Conservation (phyloP, 2,797 vertebrate species). For the Gymnodraco acuticeps region DNA sequence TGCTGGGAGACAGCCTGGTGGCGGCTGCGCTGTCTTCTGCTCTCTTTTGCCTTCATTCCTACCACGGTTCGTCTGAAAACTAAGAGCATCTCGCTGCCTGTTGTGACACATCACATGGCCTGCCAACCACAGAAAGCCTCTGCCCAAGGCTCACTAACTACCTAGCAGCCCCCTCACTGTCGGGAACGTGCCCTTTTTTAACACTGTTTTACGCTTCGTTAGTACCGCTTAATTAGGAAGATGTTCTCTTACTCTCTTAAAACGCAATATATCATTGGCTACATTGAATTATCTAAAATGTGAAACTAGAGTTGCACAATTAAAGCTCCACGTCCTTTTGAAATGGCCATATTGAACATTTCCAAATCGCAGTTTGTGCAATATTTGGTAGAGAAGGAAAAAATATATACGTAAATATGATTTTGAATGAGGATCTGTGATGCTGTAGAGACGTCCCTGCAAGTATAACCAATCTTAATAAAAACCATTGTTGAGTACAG, state of each 20-base stretch:
- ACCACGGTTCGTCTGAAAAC: conserved; percentile 70
- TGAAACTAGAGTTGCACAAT: too few relatives aligned
- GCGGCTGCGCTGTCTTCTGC: conserved; percentile 65
- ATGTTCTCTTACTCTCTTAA: background rate
- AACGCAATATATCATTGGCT: background rate
- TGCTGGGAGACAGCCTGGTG: conserved; percentile 72
- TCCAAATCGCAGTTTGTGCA: too few relatives aligned
- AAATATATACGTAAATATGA: too few relatives aligned
- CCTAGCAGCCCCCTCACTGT: conserved; percentile 54
- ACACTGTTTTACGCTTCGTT: conserved; percentile 22
- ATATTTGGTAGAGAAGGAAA: too few relatives aligned
- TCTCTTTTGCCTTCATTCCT: conserved; percentile 64
- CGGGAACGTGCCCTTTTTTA: conserved; percentile 23
- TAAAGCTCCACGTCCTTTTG: too few relatives aligned
- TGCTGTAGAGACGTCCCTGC: too few relatives aligned
- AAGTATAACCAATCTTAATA: too few relatives aligned
- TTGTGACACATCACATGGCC: conserved; percentile 75
- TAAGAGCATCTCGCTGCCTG: conserved; percentile 72
- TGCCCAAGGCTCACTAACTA: conserved; percentile 67
- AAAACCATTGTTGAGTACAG: too few relatives aligned
- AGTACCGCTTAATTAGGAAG: conserved; percentile 31
- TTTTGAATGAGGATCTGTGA: too few relatives aligned
- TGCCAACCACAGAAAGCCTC: conserved; percentile 63
- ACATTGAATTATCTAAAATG: background rate
- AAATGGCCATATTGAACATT: too few relatives aligned